Conservation (phyloP, 2,888 invertebrate species). For the Palloptera scutellata region DNA sequence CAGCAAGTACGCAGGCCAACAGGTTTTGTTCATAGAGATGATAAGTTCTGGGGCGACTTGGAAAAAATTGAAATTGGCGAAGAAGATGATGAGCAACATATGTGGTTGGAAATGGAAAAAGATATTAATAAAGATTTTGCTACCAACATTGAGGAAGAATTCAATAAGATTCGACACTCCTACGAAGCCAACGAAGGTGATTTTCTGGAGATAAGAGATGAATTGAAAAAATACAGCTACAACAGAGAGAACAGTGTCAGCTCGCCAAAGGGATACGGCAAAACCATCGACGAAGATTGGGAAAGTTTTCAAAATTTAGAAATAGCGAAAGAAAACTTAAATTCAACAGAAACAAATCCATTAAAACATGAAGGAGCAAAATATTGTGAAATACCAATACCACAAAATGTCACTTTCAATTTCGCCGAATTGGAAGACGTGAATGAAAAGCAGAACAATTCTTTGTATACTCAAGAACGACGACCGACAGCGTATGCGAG, state of each 20-base stretch:
- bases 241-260: constrained; percentile 17
- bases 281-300: constrained; percentile 55
- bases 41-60: constrained; percentile 41
- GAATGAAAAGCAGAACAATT: constrained; percentile 14
- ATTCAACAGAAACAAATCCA: too few species aligned
- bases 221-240: constrained; percentile 23
- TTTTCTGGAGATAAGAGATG: constrained; percentile 44
- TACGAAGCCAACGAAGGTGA: constrained; percentile 53
- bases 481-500: constrained; percentile 38
- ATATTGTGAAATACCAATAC: constrained; percentile 9
- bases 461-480: constrained; percentile 8
- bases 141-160: constrained; percentile 45
- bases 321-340: neutral
- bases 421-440: constrained; percentile 23
- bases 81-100: constrained; percentile 18
- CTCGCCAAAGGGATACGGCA: constrained; percentile 50
- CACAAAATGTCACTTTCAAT: constrained; percentile 28
- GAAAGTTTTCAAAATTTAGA: constrained; percentile 50
- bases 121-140: constrained; percentile 35
- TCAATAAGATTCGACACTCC: constrained; percentile 48
- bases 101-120: constrained; percentile 43
- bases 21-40: constrained; percentile 15
- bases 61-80: constrained; percentile 32
- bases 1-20: constrained; percentile 25
- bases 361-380: neutral